A percentile compares a stretch with the other conserved stretches of the same genome.
These are phyloP conservation scores for Ceyx melanurus DNA, from an alignment of 2,113 vertebrate genomes.

Conservation along the genomic window DNA sequence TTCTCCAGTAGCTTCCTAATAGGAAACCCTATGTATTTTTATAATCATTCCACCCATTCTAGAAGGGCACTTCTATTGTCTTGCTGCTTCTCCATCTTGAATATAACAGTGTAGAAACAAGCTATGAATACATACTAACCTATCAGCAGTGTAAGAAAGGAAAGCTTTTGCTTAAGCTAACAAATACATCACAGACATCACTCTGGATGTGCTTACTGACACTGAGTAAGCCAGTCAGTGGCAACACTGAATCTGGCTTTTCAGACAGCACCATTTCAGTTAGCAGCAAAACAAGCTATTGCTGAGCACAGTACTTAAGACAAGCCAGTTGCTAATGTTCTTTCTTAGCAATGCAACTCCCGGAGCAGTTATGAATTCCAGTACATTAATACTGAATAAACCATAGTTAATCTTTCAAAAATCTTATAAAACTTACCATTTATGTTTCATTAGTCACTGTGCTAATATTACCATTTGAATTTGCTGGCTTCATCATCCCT, in stretches of 20 bases:
- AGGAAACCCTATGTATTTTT: not conserved
- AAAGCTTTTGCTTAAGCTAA: too few relatives aligned
- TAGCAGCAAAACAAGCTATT: not conserved
- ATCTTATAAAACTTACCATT: not conserved
- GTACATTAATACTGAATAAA: not conserved
- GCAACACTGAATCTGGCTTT: constrained; percentile 8
- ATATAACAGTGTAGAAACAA: too few relatives aligned
- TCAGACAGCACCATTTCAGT: not conserved
- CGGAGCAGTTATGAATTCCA: not conserved
- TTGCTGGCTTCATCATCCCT: not conserved
- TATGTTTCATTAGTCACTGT: not conserved
- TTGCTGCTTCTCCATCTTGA: not conserved
- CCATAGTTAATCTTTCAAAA: not conserved
- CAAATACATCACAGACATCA: too few relatives aligned
- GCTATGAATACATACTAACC: not conserved
- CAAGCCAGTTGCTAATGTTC: not conserved
- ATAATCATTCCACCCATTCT: not conserved
- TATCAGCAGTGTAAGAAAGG: too few relatives aligned
- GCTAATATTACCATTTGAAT: not conserved
- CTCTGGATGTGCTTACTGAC: not conserved
- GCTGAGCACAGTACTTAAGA: not conserved
- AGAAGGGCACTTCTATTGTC: not conserved
- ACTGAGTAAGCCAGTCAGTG: not conserved
- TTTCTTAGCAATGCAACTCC: not conserved
- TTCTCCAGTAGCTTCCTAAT: not conserved